phyloP scores from a whole-genome alignment of 2,797 vertebrate species.

The Okamejei kenojei region DNA sequence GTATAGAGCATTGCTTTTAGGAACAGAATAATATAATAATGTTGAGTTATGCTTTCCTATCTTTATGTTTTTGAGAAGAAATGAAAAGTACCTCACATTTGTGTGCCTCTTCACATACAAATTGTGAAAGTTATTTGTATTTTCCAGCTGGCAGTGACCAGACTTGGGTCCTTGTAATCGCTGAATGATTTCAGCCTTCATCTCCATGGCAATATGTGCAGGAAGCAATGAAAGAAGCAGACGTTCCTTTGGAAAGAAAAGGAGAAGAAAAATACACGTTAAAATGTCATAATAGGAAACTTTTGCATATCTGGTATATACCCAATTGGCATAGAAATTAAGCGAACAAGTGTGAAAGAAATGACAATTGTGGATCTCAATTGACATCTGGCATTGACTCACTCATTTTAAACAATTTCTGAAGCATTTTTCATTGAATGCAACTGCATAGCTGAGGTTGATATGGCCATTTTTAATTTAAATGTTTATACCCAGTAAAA shows the following conservation, averaged over 20 bases:
- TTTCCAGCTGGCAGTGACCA: conserved; percentile 73
- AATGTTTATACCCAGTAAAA: neutral
- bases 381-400: neutral
- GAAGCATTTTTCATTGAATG: conserved; percentile 44
- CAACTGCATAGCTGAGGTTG: conserved; percentile 40
- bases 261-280: conserved; percentile 29
- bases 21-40: neutral
- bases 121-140: conserved; percentile 93
- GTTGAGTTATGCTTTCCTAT: neutral
- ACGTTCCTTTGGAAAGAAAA: conserved; percentile 64
- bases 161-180: conserved; percentile 84
- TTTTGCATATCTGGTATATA: neutral
- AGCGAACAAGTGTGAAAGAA: neutral
- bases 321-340: neutral
- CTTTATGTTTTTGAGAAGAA: neutral
- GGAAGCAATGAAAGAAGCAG: conserved; percentile 82
- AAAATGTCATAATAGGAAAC: neutral
- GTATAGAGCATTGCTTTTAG: neutral
- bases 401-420: neutral
- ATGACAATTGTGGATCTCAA: neutral
- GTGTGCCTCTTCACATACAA: conserved; percentile 89
- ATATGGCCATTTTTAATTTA: neutral
- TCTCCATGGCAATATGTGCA: conserved; percentile 87
- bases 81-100: conserved; percentile 73
- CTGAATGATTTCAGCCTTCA: conserved; percentile 94